Evolutionary conservation across 1,140 invertebrate genomes (phyloP), one percentile per base, ranked within the genome.

Genomic region (Aphaenogaster rudis): DNA sequence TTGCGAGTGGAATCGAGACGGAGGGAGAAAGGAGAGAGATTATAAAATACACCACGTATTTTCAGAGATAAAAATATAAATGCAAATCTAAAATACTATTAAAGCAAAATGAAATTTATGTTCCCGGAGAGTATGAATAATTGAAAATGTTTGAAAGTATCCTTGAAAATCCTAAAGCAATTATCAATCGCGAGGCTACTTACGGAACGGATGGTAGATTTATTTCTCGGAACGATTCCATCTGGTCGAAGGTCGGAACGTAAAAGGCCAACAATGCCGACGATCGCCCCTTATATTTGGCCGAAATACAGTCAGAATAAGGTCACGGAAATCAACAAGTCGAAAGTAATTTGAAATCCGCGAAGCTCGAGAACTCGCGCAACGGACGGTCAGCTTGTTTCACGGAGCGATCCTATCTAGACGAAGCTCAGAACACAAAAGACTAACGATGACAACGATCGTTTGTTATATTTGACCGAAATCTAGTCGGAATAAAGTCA

Each of bases 241-340:
- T 21, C n/a, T 8, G 8, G 11, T 57, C 50, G 8, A 57, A 54
- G 17, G 17, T 21, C n/a, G 6, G 21, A 33, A 61, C 15, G 2
- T 21, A 64, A 64, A 52, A 64, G 33, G 13, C 15, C 28, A 28
- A 28, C 28, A 28, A 28, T 28, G 28, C 28, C 3, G 3, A 11
- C 21, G 28, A 36, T 15, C 13, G 50, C 28, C 28, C 28, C 52
- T 11, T 52, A 13, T 52, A 52, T 52, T 11, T 52, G 54, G 15
- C 3, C 54, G 54, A 57, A 57, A 4, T 17, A 28, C 28, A 28
- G 28, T 15, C 72, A 9, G 7, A 59, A 82, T 61, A 59, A 61
- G 52, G 28, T 48, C 39, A 74, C 8, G 54, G 8, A 86, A 78
- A 89, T 72, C 42, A 63, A 64, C 61, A 77, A 45, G 2, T 45